Base-by-base conservation (phyloP, 2,113 vertebrate genomes). In the Orientallactaga bullata region DNA sequence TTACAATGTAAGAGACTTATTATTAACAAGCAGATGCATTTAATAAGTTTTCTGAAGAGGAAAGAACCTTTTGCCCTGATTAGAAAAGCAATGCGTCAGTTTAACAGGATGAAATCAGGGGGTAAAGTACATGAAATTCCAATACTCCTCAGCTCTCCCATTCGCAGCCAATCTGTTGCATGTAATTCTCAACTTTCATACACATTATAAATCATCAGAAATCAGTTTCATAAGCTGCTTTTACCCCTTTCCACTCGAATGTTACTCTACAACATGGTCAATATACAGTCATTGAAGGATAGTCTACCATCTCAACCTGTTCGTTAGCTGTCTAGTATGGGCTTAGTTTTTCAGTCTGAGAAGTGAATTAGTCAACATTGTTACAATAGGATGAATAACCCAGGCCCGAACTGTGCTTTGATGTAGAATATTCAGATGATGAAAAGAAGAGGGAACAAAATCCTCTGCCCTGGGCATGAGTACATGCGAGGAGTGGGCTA, bases 391-490 rank as follows among this genome's bases (percentile, higher is more conserved):
- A 35, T 37, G 65, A 90, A 47, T 17, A 74, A 65, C 18, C 21
- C 4, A 39, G 85, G n/a, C 10, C 23, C 1, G 28, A 63, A 51
- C 69, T 90, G 17, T 73, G 21, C 47, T 32, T 73, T 69, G n/a
- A 35, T 65, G 73, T 28, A 23, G 60, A 82, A 3, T 16, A n/a
- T n/a, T 21, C 13, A 58, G 32, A 63, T 7, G 51, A 88, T 0
- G 6, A 74, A 63, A 17, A 23, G 20, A 42, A 30, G 28, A 11
- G 11, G 8, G 10, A n/a, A 3, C 30, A 32, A 35, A 7, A 2
- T 20, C 26, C 47, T 15, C 3, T 4, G 1, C 8, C 23, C n/a
- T 47, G 32, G 35, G 32, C 0, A 1, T 5, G 42, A 0, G 0
- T 17, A 68, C 26, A 5, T 1, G 47, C 39, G 42, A 79, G 42